Evolutionary conservation across 64 coral and sea anemone species (phyloP).

Genomic region (Acropora yongei): DNA sequence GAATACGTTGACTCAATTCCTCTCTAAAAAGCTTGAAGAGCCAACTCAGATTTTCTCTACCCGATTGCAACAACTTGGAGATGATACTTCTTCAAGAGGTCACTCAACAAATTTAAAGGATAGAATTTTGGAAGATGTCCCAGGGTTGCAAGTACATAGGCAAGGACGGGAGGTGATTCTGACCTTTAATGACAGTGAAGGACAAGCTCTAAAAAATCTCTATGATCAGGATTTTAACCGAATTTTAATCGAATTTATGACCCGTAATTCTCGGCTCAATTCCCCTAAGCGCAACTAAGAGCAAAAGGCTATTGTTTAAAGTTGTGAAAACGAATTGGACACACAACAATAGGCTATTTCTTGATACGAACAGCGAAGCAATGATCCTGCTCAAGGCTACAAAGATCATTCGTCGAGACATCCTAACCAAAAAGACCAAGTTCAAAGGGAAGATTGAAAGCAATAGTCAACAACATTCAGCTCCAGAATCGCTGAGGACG

Average conservation of each 20-base stretch:
- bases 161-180: slow-evolving; percentile 53
- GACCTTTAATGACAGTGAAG: slow-evolving; percentile 53
- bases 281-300: too few relatives aligned
- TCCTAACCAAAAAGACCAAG: too few relatives aligned
- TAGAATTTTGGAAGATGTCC: slow-evolving; percentile 39
- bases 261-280: too few relatives aligned
- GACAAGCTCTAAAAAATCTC: slow-evolving; percentile 1
- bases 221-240: slow-evolving; percentile 12
- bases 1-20: neutral
- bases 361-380: slow-evolving; percentile 20
- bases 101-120: slow-evolving; percentile 62
- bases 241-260: too few relatives aligned
- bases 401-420: slow-evolving; percentile 39
- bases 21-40: slow-evolving; percentile 38
- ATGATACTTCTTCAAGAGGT: neutral
- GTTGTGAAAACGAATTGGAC: too few relatives aligned
- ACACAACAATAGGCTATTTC: too few relatives aligned
- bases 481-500: too few relatives aligned
- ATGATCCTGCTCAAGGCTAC: slow-evolving; percentile 31
- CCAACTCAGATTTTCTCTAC: slow-evolving; percentile 23
- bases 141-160: slow-evolving; percentile 45
- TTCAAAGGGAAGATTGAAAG: too few relatives aligned
- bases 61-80: slow-evolving; percentile 43
- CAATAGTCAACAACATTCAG: too few relatives aligned
- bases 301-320: too few relatives aligned